phyloP scores from a whole-genome alignment of 2,888 invertebrate species.

The Lasioglossum villosulum region DNA sequence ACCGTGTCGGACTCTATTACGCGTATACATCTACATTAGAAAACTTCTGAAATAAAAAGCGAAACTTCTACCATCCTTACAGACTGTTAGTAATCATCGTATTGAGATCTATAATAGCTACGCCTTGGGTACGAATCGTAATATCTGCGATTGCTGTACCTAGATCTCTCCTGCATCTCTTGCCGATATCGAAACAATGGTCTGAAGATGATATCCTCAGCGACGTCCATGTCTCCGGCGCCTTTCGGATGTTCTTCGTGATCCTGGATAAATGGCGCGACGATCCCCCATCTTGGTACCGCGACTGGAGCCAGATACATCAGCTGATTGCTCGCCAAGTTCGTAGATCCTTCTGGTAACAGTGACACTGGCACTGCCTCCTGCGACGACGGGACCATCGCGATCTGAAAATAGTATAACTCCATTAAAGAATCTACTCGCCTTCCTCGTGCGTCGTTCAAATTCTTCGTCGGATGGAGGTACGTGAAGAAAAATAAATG shows the following conservation, averaged over 20 bases:
- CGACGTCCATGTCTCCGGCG: constrained; percentile 77
- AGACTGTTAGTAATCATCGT: constrained; percentile 55
- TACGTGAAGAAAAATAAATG: background rate
- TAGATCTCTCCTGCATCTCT: constrained; percentile 66
- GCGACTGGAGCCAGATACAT: constrained; percentile 29
- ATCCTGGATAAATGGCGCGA: constrained; percentile 39
- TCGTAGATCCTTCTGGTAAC: background rate
- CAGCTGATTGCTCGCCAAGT: background rate
- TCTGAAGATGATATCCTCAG: constrained; percentile 81
- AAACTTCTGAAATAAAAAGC: background rate
- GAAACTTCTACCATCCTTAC: background rate
- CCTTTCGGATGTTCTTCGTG: constrained; percentile 32
- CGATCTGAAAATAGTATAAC: constrained; percentile 34
- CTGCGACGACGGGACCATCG: constrained; percentile 10
- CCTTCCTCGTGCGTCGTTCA: background rate
- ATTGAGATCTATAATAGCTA: constrained; percentile 51
- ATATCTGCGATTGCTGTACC: constrained; percentile 50
- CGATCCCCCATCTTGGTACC: constrained; percentile 35
- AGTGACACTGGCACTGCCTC: background rate
- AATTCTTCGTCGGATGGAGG: background rate
- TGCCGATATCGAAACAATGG: constrained; percentile 81
- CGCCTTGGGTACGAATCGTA: constrained; percentile 62
- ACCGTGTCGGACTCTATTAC: background rate
- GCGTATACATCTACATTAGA: background rate
- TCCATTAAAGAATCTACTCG: background rate